Evolutionary conservation across 1,140 invertebrate species (phyloP).

Genomic region (Pseudomyrmex sp.): DNA sequence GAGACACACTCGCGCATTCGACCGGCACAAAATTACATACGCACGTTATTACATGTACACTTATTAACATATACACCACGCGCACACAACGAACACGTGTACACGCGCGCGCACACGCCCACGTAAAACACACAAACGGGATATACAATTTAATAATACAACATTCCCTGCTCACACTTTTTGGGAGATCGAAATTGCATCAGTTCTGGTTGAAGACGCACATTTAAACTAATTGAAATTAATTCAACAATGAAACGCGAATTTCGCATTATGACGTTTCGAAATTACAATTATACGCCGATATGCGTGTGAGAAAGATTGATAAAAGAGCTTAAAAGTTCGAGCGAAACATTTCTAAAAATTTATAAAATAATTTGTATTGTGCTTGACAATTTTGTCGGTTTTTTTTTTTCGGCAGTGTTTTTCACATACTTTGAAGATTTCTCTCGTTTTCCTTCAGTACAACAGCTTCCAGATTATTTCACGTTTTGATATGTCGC

Average conservation of each 20-base stretch:
- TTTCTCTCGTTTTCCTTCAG: too few species aligned
- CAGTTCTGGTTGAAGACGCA: background rate
- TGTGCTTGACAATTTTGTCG: too few species aligned
- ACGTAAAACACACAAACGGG: constrained; percentile 16
- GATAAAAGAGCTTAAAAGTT: too few species aligned
- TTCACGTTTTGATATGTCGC: constrained; percentile 31
- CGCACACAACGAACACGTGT: constrained; percentile 2
- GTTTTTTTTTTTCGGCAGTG: too few species aligned
- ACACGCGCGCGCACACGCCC: constrained; percentile 1
- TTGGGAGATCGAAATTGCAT: constrained; percentile 20
- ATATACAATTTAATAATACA: constrained; percentile 28
- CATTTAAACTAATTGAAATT: constrained; percentile 14
- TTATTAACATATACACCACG: constrained; percentile 21
- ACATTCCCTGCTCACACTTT: constrained; percentile 45
- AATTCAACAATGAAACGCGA: constrained; percentile 13
- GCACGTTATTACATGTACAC: constrained; percentile 9
- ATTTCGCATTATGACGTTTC: background rate
- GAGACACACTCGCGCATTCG: constrained; percentile 19
- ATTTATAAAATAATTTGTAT: too few species aligned
- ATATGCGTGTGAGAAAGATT: constrained; percentile 16
- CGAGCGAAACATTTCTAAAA: too few species aligned
- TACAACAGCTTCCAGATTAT: constrained; percentile 7
- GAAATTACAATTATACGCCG: constrained; percentile 6
- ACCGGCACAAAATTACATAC: constrained; percentile 7
- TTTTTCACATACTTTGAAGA: too few species aligned